These are phyloP conservation scores for Amblyopsis hoosieri DNA, from an alignment of 2,797 vertebrate genomes.

Conservation along the genomic window DNA sequence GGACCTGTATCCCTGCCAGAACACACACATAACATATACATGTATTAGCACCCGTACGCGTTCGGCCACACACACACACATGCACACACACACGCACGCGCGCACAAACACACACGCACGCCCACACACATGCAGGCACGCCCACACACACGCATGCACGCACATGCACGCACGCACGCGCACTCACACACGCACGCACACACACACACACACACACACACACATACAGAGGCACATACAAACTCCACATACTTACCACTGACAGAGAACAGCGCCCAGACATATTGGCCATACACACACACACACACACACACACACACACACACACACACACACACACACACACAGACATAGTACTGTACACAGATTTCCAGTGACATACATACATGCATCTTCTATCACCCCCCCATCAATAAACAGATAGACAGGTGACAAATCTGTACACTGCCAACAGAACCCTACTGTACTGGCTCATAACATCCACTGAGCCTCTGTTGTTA, in stretches of 20 bases:
- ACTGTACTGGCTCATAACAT: constrained; percentile 46
- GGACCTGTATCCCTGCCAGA: constrained; percentile 60
- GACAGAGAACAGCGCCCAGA: no score
- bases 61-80: not conserved
- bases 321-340: no score
- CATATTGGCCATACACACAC: not conserved
- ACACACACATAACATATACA: constrained; percentile 9
- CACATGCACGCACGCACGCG: no score
- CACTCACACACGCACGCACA: not conserved
- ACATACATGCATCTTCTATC: constrained; percentile 1
- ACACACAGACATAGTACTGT: no score
- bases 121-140: not conserved
- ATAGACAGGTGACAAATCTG: constrained; percentile 11
- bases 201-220: not conserved
- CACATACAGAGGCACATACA: not conserved
- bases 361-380: not conserved
- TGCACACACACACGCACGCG: not conserved
- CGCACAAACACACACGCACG: no score
- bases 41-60: not conserved
- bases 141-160: not conserved
- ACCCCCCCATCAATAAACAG: no score
- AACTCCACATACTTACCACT: no score
- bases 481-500: constrained; percentile 45
- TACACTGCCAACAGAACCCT: constrained; percentile 33
- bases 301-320: no score